These are phyloP conservation scores for Elachura formosa DNA, from an alignment of 2,113 vertebrate species.

Conservation along the genomic window DNA sequence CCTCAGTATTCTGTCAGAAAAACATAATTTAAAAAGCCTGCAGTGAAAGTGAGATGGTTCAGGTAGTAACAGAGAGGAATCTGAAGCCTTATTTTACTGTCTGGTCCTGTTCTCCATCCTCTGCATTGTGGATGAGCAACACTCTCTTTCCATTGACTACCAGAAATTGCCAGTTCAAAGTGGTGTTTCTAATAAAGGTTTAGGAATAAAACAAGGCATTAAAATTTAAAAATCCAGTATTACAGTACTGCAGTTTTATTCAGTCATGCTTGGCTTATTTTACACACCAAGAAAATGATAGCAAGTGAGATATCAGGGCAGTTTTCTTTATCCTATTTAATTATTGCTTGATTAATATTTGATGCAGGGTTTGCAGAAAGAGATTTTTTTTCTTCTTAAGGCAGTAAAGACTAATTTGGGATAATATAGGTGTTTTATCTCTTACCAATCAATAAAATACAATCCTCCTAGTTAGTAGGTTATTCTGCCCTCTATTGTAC, in stretches of 20 bases:
- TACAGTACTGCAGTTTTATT: neutral
- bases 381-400: neutral
- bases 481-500: neutral
- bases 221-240: neutral
- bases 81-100: neutral
- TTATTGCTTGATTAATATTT: slow-evolving; percentile 32
- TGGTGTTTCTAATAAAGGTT: neutral
- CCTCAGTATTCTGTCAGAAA: neutral
- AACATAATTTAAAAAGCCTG: neutral
- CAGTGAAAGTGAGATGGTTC: neutral
- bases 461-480: neutral
- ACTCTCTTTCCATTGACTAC: neutral
- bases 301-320: neutral
- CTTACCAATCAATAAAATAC: slow-evolving; percentile 15
- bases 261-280: neutral
- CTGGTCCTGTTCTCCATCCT: neutral
- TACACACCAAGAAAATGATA: neutral
- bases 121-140: neutral
- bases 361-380: neutral
- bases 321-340: slow-evolving; percentile 1
- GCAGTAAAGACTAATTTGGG: neutral
- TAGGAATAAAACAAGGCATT: neutral
- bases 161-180: neutral
- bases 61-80: neutral
- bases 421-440: neutral